Evolutionary conservation across 2,113 vertebrate genomes (phyloP).

Genomic region (Oostethus manadensis): DNA sequence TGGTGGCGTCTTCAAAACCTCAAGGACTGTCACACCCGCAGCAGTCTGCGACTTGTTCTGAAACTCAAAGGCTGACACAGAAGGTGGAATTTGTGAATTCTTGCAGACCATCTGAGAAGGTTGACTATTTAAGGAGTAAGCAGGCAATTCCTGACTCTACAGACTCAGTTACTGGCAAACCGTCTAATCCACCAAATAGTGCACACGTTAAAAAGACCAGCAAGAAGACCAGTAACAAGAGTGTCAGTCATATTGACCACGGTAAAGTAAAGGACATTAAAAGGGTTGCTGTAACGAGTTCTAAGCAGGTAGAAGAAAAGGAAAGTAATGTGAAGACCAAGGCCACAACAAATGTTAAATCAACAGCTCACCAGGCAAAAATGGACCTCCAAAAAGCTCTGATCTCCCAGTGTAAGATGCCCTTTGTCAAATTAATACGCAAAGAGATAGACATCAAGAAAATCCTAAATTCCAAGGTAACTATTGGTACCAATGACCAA

Average conservation of each 20-base stretch:
- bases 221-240: neutral
- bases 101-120: conserved; percentile 3
- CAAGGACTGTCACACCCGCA: neutral
- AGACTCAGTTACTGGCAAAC: neutral
- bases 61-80: neutral
- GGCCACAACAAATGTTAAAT: conserved; percentile 10
- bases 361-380: conserved; percentile 11
- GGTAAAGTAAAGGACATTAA: neutral
- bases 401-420: conserved; percentile 42
- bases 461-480: conserved; percentile 16
- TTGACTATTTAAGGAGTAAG: conserved; percentile 21
- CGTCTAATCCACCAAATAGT: neutral
- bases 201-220: conserved; percentile 22
- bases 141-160: conserved; percentile 1
- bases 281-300: conserved; percentile 3
- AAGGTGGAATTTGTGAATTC: neutral
- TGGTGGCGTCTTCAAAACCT: neutral
- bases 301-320: conserved; percentile 18
- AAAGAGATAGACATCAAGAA: conserved; percentile 40
- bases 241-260: conserved; percentile 9
- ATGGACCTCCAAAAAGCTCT: conserved; percentile 30
- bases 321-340: neutral
- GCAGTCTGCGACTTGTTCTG: neutral
- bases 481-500: conserved; percentile 10
- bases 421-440: conserved; percentile 57